Conservation (phyloP, 2,888 invertebrate genomes). For the Lithophane semibrunnea region DNA sequence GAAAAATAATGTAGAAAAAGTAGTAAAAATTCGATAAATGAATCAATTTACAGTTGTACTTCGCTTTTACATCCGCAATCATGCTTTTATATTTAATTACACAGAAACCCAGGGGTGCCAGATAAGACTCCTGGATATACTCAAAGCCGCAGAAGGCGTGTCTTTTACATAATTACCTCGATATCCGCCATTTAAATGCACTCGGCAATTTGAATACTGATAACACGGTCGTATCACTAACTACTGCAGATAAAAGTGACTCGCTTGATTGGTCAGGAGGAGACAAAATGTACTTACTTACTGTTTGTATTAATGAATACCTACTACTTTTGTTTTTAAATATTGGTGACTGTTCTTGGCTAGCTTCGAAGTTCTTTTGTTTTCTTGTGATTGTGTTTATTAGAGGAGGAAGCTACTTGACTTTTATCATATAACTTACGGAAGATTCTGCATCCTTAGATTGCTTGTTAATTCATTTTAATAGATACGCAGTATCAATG, state of each 20-base stretch:
- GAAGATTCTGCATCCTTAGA: not conserved
- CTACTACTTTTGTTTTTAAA: constrained; percentile 24
- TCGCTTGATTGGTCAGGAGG: constrained; percentile 71
- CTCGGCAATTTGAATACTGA: constrained; percentile 74
- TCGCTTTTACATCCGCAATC: constrained; percentile 3
- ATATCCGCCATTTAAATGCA: constrained; percentile 82
- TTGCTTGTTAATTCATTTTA: not conserved
- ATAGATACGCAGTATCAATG: not conserved
- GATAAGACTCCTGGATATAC: constrained; percentile 45
- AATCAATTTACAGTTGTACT: not conserved
- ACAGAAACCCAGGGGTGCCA: constrained; percentile 34
- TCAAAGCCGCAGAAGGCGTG: constrained; percentile 70
- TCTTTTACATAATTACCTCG: constrained; percentile 75
- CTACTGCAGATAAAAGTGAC: constrained; percentile 69
- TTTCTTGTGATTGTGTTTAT: not conserved
- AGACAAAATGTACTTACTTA: constrained; percentile 30
- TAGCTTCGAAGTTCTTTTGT: not conserved
- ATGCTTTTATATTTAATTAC: not conserved
- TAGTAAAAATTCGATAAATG: no score
- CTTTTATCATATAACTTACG: not conserved
- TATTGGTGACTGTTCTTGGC: not conserved
- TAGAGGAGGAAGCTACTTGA: no score
- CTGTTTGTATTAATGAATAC: constrained; percentile 27
- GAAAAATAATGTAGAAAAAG: not conserved
- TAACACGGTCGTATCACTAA: constrained; percentile 63